Evolutionary conservation across 2,888 invertebrate genomes (phyloP), one percentile per base, ranked within the genome.

Genomic region (Plebejus melissa): DNA sequence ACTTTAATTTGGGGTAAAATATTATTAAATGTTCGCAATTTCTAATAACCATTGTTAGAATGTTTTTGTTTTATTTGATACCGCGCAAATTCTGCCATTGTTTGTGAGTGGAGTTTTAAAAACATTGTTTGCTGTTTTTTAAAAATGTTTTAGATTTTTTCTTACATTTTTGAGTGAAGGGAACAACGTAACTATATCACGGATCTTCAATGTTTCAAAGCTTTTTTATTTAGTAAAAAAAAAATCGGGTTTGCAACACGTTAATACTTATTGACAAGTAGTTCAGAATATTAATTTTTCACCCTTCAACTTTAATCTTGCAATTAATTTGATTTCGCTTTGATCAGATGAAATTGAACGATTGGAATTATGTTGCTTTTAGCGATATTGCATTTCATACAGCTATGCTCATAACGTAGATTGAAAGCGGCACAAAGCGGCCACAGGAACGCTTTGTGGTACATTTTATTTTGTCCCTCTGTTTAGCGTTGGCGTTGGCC

Each of bases 361-460:
- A 65, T 65, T 65, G 65, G 13, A 86, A 82, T 85, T 86, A 87
- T 87, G 86, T 87, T 86, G 88, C 90, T 90, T 87, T 90, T 85
- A 90, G 85, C 85, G 82, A 88, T 91, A 91, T 91, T 90, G 87
- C 90, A 88, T 86, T 89, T 72, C 72, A 72, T 54, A 46, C 28
- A 54, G 28, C 28, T 86, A 83, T 84, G 85, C 85, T 89, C 88
- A 89, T 90, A 89, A 89, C 86, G 87, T 85, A 88, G 89, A 89
- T 90, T 89, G 87, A 87, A 88, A 88, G 84, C 88, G 87, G 88
- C 89, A 89, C 91, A 90, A 90, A 90, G 89, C 87, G 81, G 82
- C 90, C 90, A 81, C 91, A 90, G 88, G 89, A 88, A 88, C 87
- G 89, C 90, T 90, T 88, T 90, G 89, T 86, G 88, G 87, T 85